Evolutionary conservation across 2,113 vertebrate species (phyloP).

Genomic region (Charina bottae): DNA sequence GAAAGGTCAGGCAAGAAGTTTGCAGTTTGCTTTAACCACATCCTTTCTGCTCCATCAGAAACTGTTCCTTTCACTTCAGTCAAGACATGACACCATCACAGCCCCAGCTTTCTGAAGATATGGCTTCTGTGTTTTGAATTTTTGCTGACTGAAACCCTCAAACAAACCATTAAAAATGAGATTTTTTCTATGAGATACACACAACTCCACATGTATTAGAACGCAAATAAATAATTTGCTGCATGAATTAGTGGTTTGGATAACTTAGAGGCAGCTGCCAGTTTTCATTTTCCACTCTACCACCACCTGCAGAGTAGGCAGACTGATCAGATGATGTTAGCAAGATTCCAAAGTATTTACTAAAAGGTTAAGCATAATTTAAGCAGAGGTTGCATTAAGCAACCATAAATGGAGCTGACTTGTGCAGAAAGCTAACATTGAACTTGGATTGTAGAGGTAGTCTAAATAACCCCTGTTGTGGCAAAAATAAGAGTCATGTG

Average conservation of each 20-base stretch:
- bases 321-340: slow-evolving; percentile 33
- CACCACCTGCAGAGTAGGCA: slow-evolving; percentile 49
- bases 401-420: neutral
- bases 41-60: neutral
- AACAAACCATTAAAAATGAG: too few species aligned
- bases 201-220: neutral
- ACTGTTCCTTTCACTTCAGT: neutral
- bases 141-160: neutral
- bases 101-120: neutral
- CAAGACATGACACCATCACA: neutral
- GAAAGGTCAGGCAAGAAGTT: neutral
- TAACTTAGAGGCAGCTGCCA: slow-evolving; percentile 19
- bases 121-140: neutral
- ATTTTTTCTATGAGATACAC: too few species aligned
- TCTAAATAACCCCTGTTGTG: neutral
- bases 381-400: neutral
- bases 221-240: slow-evolving; percentile 45
- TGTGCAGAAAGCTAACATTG: slow-evolving; percentile 33
- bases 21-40: slow-evolving; percentile 5
- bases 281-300: slow-evolving; percentile 46
- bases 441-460: neutral
- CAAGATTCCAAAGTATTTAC: slow-evolving; percentile 43
- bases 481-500: neutral
- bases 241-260: slow-evolving; percentile 45
- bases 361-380: slow-evolving; percentile 42